Percentiles rank a stretch among this genome's conserved stretches.
phyloP scores from a whole-genome alignment of 1,140 invertebrate species.

The Cylas formicarius region DNA sequence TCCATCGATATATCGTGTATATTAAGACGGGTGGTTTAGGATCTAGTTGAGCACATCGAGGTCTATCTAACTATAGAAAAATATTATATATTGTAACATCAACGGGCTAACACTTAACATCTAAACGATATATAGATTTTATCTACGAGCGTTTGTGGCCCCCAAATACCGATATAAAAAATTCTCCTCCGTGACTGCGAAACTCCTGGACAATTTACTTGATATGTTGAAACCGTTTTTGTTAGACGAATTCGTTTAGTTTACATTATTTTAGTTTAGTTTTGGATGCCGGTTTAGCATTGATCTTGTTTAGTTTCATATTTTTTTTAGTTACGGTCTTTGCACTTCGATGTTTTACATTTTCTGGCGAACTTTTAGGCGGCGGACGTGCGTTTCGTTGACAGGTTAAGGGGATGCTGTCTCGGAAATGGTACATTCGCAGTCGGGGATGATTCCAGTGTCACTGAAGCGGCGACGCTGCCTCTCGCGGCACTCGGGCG shows the following conservation, averaged over 20 bases:
- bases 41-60: slow-evolving; percentile 34
- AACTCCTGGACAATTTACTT: slow-evolving; percentile 13
- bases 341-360: slow-evolving; percentile 14
- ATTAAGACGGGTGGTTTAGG: too few species aligned
- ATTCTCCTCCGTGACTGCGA: slow-evolving; percentile 32
- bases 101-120: slow-evolving; percentile 28
- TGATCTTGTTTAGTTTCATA: slow-evolving; percentile 2
- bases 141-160: slow-evolving; percentile 21
- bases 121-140: slow-evolving; percentile 22
- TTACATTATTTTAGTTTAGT: slow-evolving; percentile 7
- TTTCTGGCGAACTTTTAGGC: slow-evolving; percentile 5
- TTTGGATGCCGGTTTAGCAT: background rate
- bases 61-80: slow-evolving; percentile 25
- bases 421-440: slow-evolving; percentile 6
- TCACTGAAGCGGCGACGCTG: slow-evolving; percentile 1
- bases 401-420: slow-evolving; percentile 9
- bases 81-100: slow-evolving; percentile 26
- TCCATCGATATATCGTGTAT: background rate
- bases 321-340: slow-evolving; percentile 16
- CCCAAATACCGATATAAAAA: slow-evolving; percentile 35
- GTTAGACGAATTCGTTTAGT: background rate
- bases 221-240: slow-evolving; percentile 18
- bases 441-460: slow-evolving; percentile 9
- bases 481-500: background rate
- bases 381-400: background rate